Base-by-base conservation (phyloP, 2,888 invertebrate genomes). In the Calliphora vomitoria region DNA sequence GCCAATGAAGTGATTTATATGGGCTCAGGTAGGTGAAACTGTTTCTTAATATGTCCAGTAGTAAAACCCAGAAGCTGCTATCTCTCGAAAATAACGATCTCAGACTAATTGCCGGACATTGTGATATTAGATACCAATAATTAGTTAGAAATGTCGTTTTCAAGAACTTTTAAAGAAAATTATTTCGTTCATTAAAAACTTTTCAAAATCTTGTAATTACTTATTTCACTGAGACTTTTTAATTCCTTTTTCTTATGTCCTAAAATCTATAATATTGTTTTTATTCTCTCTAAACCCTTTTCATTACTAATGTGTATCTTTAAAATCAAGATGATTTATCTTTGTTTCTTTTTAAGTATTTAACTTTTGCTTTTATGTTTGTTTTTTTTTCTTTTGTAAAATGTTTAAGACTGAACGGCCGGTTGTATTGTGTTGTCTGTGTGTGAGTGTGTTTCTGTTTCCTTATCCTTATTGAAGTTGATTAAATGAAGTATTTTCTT, bases 401-500 rank as follows among this genome's bases (percentile, higher is more conserved):
- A 31, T 41, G 5, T 13, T 44, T 66, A 44, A 44, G 15, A 13
- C 44, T n/a, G 4, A 35, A 35, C 35, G 47, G 8, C 47, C 31
- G 8, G 10, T 47, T 25, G 20, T 5, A n/a, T n/a, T n/a, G 6
- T 68, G 13, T 25, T 31, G 8, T 8, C 2, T 31, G 31, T 35
- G 20, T 55, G 20, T 55, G 20, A 6, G 31, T n/a, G 35, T 35
- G n/a, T 41, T 50, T 20, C 35, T 25, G n/a, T 72, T 55, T 55
- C 11, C 58, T 75, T 50, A 53, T 53, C 53, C 5, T 68, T 62
- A 80, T 44, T 62, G 35, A 72, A 72, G 72, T 81, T 64, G 81
- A 72, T 81, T 81, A 81, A 81, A 81, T 64, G 81, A 81, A 81
- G 81, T 72, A 72, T 60, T 60, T 66, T 50, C 81, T 81, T 72